Evolutionary conservation across 2,113 vertebrate species (phyloP).

Genomic region (Sylvilagus bachmani): DNA sequence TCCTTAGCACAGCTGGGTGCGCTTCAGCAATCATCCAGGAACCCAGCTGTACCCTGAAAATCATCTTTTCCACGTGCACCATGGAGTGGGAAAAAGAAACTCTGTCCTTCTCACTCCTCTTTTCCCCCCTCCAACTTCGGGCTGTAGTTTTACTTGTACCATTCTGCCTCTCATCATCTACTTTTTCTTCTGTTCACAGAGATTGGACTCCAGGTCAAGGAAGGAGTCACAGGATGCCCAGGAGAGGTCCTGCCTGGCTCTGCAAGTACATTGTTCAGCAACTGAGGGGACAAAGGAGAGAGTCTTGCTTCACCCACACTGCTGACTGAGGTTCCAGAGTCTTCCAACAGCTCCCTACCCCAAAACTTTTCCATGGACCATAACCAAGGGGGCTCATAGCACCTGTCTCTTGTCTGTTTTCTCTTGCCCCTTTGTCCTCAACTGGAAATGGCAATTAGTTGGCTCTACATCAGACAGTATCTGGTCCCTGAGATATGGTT

Average conservation of each 20-base stretch:
- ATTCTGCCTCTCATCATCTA: not conserved
- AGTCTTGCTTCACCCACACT: accelerated
- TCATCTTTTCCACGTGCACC: not conserved
- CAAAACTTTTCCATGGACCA: not conserved
- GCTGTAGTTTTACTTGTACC: not conserved
- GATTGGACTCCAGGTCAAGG: not conserved
- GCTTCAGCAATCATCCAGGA: too few relatives aligned
- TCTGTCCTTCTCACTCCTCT: accelerated
- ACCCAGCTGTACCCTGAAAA: too few relatives aligned
- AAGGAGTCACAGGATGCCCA: not conserved
- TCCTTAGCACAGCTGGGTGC: too few relatives aligned
- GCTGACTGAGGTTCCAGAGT: not conserved
- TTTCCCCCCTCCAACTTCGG: not conserved
- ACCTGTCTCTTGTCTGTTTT: not conserved
- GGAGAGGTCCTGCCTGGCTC: accelerated
- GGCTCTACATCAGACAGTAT: accelerated
- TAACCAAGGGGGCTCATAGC: accelerated
- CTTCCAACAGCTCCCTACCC: not conserved
- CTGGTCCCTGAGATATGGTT: too few relatives aligned
- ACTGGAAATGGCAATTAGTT: not conserved
- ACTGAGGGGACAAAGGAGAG: not conserved
- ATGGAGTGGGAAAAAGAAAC: accelerated
- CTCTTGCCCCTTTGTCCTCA: not conserved
- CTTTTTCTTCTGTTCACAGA: not conserved
- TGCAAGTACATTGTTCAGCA: accelerated